Evolutionary conservation across 2,888 invertebrate species (phyloP), one percentile per base, ranked within the genome.

Genomic region (Ormyrus pomaceus): DNA sequence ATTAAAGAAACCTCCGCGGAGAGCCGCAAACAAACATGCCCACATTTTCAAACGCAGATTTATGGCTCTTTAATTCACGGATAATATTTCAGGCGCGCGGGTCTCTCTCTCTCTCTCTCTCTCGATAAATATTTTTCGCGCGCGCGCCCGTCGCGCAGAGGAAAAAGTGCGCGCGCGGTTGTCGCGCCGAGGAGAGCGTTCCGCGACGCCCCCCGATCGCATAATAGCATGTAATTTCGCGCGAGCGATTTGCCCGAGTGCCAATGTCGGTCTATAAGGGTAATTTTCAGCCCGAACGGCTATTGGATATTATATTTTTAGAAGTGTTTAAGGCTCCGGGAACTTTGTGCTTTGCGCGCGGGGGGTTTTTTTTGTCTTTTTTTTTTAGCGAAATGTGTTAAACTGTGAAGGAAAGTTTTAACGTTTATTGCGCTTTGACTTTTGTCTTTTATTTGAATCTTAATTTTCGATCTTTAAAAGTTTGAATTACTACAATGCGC

Each of bases 221-320:
- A 72, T 79, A 79, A 79, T 79, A 50, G 74, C 74, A 69, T 79
- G 61, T 74, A 79, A 79, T 79, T 79, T 79, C 51, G 13, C 56
- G 55, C 56, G 79, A 69, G n/a, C 13, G 58, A 7, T 62, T 51
- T 10, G 34, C 34, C 34, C 34, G 34, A 34, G 34, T 34, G 34
- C 34, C 34, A 34, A 34, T 34, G 34, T 34, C 34, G 34, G 34
- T 34, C 34, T 34, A 34, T 34, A 34, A 34, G 34, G 34, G 34
- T 34, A 34, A 34, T 34, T 34, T 34, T 34, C 34, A 34, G 34
- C 2, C 34, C 34, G 34, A 34, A 4, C 34, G 34, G 34, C 34
- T 34, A 34, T 34, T 34, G 34, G 34, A 34, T 34, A 34, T 19
- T 19, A 34, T 34, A 34, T 34, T 34, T 34, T 34, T 34, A 34